Conservation (phyloP, 1,140 invertebrate species). For the Paramacrobiotus metropolitanus region DNA sequence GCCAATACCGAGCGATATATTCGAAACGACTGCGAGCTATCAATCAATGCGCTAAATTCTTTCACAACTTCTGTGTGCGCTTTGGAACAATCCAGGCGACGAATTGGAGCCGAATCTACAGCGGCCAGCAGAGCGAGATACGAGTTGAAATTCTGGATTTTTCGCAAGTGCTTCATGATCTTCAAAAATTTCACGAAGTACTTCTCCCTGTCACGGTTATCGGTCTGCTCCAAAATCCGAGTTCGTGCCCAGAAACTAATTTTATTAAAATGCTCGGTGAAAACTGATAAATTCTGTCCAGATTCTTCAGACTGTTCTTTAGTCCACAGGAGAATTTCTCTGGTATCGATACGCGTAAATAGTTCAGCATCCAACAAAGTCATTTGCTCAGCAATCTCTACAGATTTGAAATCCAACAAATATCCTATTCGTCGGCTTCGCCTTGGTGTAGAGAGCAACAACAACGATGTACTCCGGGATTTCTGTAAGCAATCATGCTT, state of each 20-base stretch:
- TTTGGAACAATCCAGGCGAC: constrained; percentile 72
- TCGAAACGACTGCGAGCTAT: constrained; percentile 80
- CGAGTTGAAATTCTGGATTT: constrained; percentile 95
- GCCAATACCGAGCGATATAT: constrained; percentile 76
- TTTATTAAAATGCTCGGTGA: constrained; percentile 98
- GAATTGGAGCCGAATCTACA: constrained; percentile 79
- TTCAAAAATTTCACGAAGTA: constrained; percentile 92
- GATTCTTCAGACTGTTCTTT: constrained; percentile 87
- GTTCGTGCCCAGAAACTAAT: constrained; percentile 54
- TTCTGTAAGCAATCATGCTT: constrained; percentile 36
- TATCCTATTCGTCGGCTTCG: constrained; percentile 13
- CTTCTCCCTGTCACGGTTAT: constrained; percentile 78
- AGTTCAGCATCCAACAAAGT: constrained; percentile 80
- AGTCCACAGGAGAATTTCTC: constrained; percentile 87
- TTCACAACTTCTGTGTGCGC: constrained; percentile 65
- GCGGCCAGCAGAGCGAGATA: constrained; percentile 87
- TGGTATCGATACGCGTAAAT: constrained; percentile 82
- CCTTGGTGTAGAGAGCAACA: constrained; percentile 2
- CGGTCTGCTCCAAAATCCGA: constrained; percentile 46
- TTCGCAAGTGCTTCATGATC: constrained; percentile 88
- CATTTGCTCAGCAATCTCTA: constrained; percentile 88
- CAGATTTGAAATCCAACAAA: constrained; percentile 73
- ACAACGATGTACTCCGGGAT: constrained; percentile 9
- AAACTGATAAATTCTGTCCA: constrained; percentile 80
- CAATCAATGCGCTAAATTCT: constrained; percentile 81